Evolutionary conservation across 2,888 invertebrate genomes (phyloP), one percentile per base, ranked within the genome.

Genomic region (Podotricha telesiphe): DNA sequence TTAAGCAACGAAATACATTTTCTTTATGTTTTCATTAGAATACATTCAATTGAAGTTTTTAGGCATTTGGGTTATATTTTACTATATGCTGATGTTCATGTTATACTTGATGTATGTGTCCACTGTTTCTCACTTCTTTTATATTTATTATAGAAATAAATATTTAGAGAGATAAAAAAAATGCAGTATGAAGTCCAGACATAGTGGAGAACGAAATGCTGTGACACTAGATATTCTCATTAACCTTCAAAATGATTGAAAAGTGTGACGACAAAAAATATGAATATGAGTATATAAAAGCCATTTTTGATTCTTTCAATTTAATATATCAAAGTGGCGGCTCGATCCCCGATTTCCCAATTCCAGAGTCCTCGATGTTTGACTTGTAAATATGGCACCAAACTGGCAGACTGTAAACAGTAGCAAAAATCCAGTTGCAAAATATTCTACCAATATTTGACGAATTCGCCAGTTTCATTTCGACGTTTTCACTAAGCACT

Each of bases 401-500:
- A 77, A 77, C 80, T 79, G 83, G 79, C 87, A 84, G 85, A 86
- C 85, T 74, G 83, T 79, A 85, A 87, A 87, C 82, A 87, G 79
- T 80, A 76, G 77, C 73, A 78, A 81, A 82, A 81, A 79, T 80
- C 73, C 77, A 76, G 72, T 79, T 74, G 74, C 73, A 74, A 76
- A 79, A 80, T 79, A 79, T 81, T 80, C 78, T 73, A 77, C 79
- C 79, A 80, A 83, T 84, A 82, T 84, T 82, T 81, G 80, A 75
- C 69, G 78, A 77, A 77, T 71, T 63, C 58, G 68, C 69, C 66
- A 69, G 73, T 76, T 77, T 74, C 77, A 67, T 75, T 74, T 76
- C 65, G 65, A 70, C 70, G 73, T 73, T 69, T 68, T 34, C 66
- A 71, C 65, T 71, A 71, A 69, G 67, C 65, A 71, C 68, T 74